Conservation (phyloP, 2,888 invertebrate species). For the Ophonus ardosiacus region DNA sequence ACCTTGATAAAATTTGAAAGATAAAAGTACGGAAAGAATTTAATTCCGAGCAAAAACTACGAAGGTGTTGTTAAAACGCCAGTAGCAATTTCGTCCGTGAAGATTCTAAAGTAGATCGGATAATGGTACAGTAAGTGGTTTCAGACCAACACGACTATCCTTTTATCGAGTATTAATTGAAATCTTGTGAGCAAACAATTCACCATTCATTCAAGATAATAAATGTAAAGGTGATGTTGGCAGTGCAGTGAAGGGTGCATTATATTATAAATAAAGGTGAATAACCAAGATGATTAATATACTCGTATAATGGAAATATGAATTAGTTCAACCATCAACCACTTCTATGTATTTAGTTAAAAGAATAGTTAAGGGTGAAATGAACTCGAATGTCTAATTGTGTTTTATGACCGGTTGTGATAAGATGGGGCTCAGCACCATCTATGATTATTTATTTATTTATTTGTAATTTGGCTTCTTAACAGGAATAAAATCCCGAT, state of each 20-base stretch:
- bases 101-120: neutral
- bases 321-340: too few relatives aligned
- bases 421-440: too few relatives aligned
- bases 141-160: neutral
- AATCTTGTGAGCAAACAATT: neutral
- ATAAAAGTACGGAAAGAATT: neutral
- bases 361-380: too few relatives aligned
- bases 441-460: too few relatives aligned
- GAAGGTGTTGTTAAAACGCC: neutral
- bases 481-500: too few relatives aligned
- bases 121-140: neutral
- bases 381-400: too few relatives aligned
- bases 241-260: neutral
- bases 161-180: constrained; percentile 16
- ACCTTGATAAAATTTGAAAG: neutral
- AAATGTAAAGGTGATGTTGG: neutral
- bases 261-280: too few relatives aligned
- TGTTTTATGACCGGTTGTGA: too few relatives aligned
- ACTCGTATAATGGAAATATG: too few relatives aligned
- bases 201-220: constrained; percentile 20
- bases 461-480: too few relatives aligned
- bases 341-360: too few relatives aligned
- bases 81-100: neutral
- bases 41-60: neutral
- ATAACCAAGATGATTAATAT: too few relatives aligned